These are phyloP conservation scores for Pocota personata DNA, from an alignment of 2,888 invertebrate species.

Conservation along the genomic window DNA sequence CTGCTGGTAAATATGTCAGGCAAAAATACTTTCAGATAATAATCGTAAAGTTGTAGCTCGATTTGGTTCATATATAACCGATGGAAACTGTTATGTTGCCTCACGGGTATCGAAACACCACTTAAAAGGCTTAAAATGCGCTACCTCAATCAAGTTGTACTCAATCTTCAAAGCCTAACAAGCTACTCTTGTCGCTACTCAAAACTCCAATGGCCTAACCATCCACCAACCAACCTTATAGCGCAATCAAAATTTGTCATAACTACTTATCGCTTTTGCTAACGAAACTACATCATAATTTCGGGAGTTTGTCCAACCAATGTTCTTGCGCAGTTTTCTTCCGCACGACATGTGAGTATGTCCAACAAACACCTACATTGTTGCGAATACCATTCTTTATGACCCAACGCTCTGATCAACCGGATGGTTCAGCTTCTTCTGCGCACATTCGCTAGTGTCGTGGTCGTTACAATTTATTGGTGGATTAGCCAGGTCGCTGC, in stretches of 20 bases:
- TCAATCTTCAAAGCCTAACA: not conserved
- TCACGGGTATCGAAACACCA: no score
- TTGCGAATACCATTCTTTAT: conserved; percentile 65
- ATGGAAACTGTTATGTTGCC: no score
- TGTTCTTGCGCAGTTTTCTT: not conserved
- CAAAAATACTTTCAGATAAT: no score
- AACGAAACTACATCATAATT: conserved; percentile 69
- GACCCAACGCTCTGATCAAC: conserved; percentile 43
- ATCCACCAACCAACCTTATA: not conserved
- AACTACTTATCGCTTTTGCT: conserved; percentile 37
- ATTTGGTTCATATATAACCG: no score
- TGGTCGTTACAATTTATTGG: conserved; percentile 73
- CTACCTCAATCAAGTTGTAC: not conserved
- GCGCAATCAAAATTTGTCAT: conserved; percentile 60
- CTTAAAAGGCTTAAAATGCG: no score
- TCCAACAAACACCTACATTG: conserved; percentile 43
- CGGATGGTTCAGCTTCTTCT: conserved; percentile 24
- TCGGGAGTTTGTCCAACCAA: conserved; percentile 48
- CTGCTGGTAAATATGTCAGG: no score
- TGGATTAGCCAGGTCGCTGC: conserved; percentile 66
- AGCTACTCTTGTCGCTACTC: not conserved
- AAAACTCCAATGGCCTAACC: not conserved
- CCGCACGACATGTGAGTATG: not conserved
- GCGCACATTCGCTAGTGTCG: conserved; percentile 31
- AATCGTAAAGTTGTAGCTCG: no score